Base-by-base conservation (phyloP, 2,888 invertebrate species). In the Gymnosoma rotundatum region DNA sequence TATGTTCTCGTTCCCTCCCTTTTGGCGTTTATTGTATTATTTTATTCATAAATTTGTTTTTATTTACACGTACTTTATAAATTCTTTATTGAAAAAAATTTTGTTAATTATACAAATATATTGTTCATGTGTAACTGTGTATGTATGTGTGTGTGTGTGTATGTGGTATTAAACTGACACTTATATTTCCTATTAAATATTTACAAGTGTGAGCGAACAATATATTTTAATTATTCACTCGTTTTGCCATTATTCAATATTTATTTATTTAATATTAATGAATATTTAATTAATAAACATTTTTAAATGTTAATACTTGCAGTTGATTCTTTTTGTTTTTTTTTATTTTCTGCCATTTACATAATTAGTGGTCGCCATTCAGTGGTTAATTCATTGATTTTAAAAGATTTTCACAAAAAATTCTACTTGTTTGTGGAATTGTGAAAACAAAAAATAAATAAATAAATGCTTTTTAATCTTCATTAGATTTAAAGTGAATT, bases 251-350 rank as follows among this genome's bases (percentile, higher is more conserved):
- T 45, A 80, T 80, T 74, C 56, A 63, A 74, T 69, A 61, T 67
- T 80, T 69, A 67, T 73, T 64, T 50, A 67, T 73, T 64, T 50
- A 72, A 73, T 80, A 76, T 80, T 83, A 83, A 80, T 80, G 83
- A 80, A 83, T 83, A 83, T 80, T 80, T 78, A 80, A 83, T 80
- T 80, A 83, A 73, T 76, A 80, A 76, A 83, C 72, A 69, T 78
- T 73, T n/a, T 83, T 56, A 76, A 79, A 69, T 73, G 83, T 83
- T 80, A 80, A 80, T 80, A 80, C 63, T 64, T 72, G 48, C 25
- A 21, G 60, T 50, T 60, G 60, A 42, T 42, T 42, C 12, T 12
- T 12, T 32, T 60, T 38, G 10, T 14, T 36, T 20, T 32, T 36
- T 61, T 54, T 54, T 20, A n/a, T 36, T 18, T 32, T 52, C 20